phyloP scores from a whole-genome alignment of 2,797 vertebrate species.

The Cheirogaleus major region DNA sequence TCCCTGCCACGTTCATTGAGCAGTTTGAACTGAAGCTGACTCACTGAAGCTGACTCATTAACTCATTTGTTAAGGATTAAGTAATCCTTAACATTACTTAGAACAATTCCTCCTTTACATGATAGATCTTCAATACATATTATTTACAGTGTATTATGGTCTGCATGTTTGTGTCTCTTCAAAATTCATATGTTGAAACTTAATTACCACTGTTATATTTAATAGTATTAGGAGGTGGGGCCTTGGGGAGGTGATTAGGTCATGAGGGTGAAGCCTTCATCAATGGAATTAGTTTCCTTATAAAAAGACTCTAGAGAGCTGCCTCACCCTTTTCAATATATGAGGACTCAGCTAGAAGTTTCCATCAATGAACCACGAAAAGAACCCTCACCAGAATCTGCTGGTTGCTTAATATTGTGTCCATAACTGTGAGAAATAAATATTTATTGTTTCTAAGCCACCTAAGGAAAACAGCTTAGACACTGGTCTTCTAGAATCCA shows the following conservation, averaged over 20 bases:
- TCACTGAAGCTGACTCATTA: not conserved
- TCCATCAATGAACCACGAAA: not conserved
- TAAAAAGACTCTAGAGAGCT: not conserved
- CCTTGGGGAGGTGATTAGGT: not conserved
- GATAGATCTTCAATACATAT: not conserved
- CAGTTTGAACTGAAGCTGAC: not conserved
- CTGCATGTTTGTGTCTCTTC: not conserved
- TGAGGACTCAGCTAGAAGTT: not conserved
- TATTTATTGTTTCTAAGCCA: not conserved
- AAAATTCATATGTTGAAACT: not conserved
- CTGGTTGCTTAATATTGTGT: accelerated
- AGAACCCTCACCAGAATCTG: not conserved
- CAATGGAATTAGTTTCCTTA: not conserved
- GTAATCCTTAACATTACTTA: not conserved
- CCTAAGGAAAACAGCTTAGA: not conserved
- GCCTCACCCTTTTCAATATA: not conserved
- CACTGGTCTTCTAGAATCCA: not conserved
- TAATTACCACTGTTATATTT: not conserved
- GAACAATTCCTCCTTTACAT: not conserved
- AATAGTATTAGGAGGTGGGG: too few species aligned
- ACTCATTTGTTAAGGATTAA: too few species aligned
- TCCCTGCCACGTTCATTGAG: not conserved
- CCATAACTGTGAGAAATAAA: not conserved
- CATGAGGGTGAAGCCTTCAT: not conserved
- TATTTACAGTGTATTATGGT: not conserved